Percentiles rank a stretch among this genome's conserved stretches.
phyloP scores from a whole-genome alignment of 2,888 invertebrate species.

The Eucera pruinosa region DNA sequence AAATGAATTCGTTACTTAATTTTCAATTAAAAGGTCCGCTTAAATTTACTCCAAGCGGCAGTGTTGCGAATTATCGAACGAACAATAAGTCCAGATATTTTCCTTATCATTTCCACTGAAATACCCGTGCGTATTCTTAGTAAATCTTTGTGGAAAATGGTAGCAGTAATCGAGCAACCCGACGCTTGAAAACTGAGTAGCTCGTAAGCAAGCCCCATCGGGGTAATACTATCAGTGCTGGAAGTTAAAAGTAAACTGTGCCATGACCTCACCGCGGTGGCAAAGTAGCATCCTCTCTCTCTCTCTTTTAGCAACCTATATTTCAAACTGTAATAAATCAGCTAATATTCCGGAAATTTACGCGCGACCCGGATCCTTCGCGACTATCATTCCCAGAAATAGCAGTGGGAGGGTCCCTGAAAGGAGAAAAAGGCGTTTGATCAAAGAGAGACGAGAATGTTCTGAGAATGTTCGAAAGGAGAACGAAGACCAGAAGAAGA shows the following conservation, averaged over 20 bases:
- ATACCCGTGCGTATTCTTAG: not conserved
- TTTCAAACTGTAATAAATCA: slow-evolving; percentile 78
- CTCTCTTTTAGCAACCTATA: slow-evolving; percentile 74
- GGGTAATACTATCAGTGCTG: slow-evolving; percentile 11
- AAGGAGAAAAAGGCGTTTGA: slow-evolving; percentile 29
- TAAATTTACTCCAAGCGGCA: not conserved
- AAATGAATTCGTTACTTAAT: too few species aligned
- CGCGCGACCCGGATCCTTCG: slow-evolving; percentile 78
- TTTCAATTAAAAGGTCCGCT: too few species aligned
- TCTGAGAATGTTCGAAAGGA: slow-evolving; percentile 27
- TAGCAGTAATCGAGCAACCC: not conserved
- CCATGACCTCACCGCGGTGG: slow-evolving; percentile 61
- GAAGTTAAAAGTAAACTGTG: slow-evolving; percentile 66
- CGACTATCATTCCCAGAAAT: slow-evolving; percentile 72
- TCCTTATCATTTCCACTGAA: not conserved
- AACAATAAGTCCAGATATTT: not conserved
- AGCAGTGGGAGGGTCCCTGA: slow-evolving; percentile 28
- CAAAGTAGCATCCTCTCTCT: slow-evolving; percentile 68
- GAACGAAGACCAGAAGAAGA: slow-evolving; percentile 36
- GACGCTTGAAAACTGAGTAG: slow-evolving; percentile 18
- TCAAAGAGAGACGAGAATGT: slow-evolving; percentile 17
- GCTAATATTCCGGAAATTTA: slow-evolving; percentile 80
- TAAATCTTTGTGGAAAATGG: not conserved
- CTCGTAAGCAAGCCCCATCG: not conserved
- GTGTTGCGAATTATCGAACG: not conserved